Conservation (phyloP, 2,797 vertebrate species). For the Gadopsis bispinosus region DNA sequence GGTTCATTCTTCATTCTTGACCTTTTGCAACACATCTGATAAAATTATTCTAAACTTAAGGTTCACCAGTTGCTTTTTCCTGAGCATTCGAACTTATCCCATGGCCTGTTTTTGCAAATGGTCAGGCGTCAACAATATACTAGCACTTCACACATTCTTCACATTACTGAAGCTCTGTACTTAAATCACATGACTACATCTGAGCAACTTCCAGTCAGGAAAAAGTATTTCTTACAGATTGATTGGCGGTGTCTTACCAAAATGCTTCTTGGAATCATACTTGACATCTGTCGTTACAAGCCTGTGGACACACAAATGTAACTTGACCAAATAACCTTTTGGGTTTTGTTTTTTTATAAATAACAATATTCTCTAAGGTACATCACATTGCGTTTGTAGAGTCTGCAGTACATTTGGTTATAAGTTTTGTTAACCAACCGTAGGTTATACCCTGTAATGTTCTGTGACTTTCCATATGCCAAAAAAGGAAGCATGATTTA, state of each 20-base stretch:
- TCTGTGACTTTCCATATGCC: neutral
- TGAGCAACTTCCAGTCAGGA: neutral
- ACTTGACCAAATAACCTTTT: neutral
- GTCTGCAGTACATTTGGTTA: neutral
- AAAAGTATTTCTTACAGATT: neutral
- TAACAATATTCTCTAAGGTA: neutral
- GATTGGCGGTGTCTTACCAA: neutral
- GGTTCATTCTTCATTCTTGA: too few relatives aligned
- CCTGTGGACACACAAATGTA: neutral
- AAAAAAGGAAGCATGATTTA: neutral
- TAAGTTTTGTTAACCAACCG: neutral
- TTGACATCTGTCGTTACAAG: neutral
- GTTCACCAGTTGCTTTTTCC: too few relatives aligned
- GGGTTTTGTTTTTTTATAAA: too few relatives aligned
- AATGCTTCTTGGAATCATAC: neutral
- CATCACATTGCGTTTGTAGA: constrained; percentile 4
- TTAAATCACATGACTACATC: neutral
- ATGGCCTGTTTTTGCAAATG: neutral
- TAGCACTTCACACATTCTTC: neutral
- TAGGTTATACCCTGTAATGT: neutral
- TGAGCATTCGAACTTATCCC: too few relatives aligned
- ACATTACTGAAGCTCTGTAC: neutral
- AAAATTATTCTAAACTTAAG: too few relatives aligned
- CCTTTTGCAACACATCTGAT: too few relatives aligned
- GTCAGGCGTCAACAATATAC: too few relatives aligned